Evolutionary conservation across 2,797 vertebrate genomes (phyloP).

Genomic region (Tenualosa thibaudeaui): DNA sequence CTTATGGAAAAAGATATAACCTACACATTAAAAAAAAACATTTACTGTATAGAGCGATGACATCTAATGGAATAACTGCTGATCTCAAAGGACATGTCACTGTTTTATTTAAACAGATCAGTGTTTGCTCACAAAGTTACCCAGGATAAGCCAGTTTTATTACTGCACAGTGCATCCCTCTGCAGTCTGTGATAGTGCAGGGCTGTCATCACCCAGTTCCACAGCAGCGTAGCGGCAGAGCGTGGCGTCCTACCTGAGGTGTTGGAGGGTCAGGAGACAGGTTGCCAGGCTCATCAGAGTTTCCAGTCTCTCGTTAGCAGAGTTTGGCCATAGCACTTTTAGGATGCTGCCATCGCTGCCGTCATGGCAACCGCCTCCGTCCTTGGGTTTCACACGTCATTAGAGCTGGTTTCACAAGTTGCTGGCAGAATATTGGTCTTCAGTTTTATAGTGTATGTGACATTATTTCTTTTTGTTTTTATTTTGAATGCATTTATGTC

Average conservation of each 20-base stretch:
- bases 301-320: not conserved
- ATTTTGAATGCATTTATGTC: not conserved
- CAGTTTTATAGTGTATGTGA: not conserved
- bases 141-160: no score
- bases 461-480: not conserved
- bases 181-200: no score
- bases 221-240: no score
- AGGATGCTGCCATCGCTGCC: not conserved
- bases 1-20: not conserved
- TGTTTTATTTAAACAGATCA: no score
- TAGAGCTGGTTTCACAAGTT: not conserved
- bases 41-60: no score
- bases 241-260: not conserved
- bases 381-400: not conserved
- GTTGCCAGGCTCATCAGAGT: not conserved
- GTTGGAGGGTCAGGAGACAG: not conserved
- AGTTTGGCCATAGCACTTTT: slow-evolving; percentile 3
- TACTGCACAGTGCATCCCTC: not conserved
- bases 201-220: not conserved
- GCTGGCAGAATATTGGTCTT: not conserved
- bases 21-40: not conserved
- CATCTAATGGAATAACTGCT: no score
- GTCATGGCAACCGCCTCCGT: not conserved
- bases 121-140: no score
- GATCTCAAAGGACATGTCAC: no score